Percentiles rank a stretch among this genome's conserved stretches.
Conservation (phyloP, 2,797 vertebrate genomes). For the Esox masquinongy region DNA sequence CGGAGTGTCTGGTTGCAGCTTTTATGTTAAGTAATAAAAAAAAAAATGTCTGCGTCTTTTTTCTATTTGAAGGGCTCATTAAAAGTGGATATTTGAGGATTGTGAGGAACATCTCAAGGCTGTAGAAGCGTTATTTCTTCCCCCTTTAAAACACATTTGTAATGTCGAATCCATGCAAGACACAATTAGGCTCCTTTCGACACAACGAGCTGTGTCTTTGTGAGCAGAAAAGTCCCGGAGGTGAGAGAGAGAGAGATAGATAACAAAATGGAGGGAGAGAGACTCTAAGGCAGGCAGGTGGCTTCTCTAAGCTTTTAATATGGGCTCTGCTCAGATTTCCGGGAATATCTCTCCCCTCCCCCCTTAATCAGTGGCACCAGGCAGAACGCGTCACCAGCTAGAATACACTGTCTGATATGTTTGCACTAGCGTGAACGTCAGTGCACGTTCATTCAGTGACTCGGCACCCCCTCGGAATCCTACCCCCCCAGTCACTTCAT, state of each 20-base stretch:
- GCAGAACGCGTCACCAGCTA: conserved; percentile 30
- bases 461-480: not conserved
- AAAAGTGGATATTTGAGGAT: conserved; percentile 25
- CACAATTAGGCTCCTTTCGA: conserved; percentile 45
- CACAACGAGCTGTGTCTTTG: conserved; percentile 33
- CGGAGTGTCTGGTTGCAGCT: conserved; percentile 14
- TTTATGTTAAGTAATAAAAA: not conserved
- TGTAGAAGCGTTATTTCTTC: conserved; percentile 25
- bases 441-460: conserved; percentile 3
- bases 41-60: conserved; percentile 2
- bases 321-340: conserved; percentile 46
- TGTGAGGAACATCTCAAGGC: conserved; percentile 22
- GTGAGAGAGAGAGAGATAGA: conserved; percentile 27
- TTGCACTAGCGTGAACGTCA: conserved; percentile 11
- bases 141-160: conserved; percentile 43
- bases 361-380: conserved; percentile 33
- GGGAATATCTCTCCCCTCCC: conserved; percentile 44
- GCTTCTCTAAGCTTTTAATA: conserved; percentile 54
- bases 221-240: conserved; percentile 52
- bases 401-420: conserved; percentile 20
- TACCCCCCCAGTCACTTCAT: conserved; percentile 11
- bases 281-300: conserved; percentile 21
- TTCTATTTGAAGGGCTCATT: conserved; percentile 34
- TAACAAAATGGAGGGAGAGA: not conserved
- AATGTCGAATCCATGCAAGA: conserved; percentile 45